Base-by-base conservation (phyloP, 2,888 invertebrate genomes). In the Drosophila engyochracea region DNA sequence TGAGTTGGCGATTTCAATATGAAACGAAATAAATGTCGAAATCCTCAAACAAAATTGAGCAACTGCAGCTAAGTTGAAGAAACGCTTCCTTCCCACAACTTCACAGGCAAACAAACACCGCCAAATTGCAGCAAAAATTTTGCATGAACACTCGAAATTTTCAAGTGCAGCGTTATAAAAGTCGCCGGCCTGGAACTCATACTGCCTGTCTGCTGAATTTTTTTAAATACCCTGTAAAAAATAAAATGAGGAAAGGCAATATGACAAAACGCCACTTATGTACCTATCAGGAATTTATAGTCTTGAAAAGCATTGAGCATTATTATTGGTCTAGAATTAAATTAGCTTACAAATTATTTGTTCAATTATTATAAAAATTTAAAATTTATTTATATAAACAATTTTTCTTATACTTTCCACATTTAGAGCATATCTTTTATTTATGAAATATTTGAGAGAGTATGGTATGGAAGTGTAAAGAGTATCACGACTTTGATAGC, bases 121-220 rank as follows among this genome's bases (percentile, higher is more conserved):
- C 49, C 68, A 82, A 89, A 87, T 82, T 87, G 88, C 88, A 76
- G 73, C 65, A 72, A 87, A 89, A 87, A 81, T 87, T 79, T 89
- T 72, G 73, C 76, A 64, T 58, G 70, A 70, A 70, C 80, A 64
- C 72, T 89, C 65, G 69, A 81, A 81, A 81, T 75, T 77, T 90
- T 90, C 85, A 86, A 90, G 88, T 85, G 81, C 85, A 85, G 41
- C 71, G 58, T 66, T 60, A 62, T 57, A 66, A 68, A 65, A 44
- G 62, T 14, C 30, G 44, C 22, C 28, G 44, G 22, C 62, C 22
- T 28, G 55, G 60, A 52, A 41, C 28, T 49, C 22, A 4, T 14
- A 4, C 47, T 61, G 65, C 44, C 55, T 28, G 60, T 31, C 47
- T 63, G 58, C 60, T 61, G 30, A 35, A 31, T 59, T 54, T 44